Conservation (phyloP, 2,797 vertebrate species). For the Tympanoctomys barrerae region DNA sequence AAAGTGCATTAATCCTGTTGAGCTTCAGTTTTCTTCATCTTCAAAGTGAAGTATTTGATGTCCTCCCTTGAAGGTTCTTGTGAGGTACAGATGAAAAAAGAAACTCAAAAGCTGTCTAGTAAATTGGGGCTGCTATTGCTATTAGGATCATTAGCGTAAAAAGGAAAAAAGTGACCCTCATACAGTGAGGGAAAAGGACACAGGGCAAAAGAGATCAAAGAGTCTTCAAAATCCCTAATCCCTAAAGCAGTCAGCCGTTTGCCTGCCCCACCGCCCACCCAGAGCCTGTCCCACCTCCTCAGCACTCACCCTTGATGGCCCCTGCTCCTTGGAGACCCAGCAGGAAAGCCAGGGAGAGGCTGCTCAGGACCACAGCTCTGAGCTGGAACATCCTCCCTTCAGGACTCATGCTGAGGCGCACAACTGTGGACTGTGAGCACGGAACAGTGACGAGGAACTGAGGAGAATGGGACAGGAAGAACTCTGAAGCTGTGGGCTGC, state of each 20-base stretch:
- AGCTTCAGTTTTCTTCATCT: too few species aligned
- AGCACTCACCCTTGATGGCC: constrained; percentile 62
- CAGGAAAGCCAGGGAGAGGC: constrained; percentile 11
- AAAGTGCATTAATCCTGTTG: too few species aligned
- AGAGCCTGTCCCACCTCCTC: rapidly evolving
- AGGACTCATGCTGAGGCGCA: not conserved
- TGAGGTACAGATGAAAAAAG: too few species aligned
- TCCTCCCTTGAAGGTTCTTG: too few species aligned
- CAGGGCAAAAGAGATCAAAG: not conserved
- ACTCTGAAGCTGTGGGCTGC: not conserved
- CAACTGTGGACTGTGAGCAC: rapidly evolving
- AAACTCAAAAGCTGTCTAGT: too few species aligned
- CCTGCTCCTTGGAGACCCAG: constrained; percentile 39
- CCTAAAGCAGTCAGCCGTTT: not conserved
- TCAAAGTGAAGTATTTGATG: too few species aligned
- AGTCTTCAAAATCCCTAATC: too few species aligned
- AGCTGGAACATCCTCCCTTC: not conserved
- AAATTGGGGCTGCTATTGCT: too few species aligned
- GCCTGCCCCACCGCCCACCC: not conserved
- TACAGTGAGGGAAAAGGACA: not conserved
- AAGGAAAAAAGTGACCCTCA: not conserved
- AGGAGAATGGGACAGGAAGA: not conserved
- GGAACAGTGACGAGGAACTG: not conserved
- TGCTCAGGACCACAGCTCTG: not conserved
- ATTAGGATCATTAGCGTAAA: too few species aligned